Base-by-base conservation (phyloP, 2,113 vertebrate genomes). In the Cathartes aura region DNA sequence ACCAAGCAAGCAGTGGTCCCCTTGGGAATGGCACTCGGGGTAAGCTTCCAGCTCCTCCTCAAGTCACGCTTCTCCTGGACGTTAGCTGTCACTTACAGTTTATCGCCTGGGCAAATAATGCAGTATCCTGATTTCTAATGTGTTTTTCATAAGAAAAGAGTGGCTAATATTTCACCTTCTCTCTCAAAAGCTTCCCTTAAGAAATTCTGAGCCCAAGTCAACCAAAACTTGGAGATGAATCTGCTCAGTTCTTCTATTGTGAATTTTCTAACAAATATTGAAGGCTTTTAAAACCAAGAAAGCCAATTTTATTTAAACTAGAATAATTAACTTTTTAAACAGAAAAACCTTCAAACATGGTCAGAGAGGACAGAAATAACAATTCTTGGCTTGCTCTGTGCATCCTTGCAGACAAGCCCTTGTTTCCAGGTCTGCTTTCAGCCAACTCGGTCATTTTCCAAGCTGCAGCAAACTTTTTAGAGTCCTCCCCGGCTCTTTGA, bases 381-480 rank as follows among this genome's bases (percentile, higher is more conserved):
- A 83, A 66, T 53, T 82, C 15, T 50, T 6, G 3, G n/a, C 73
- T 85, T 79, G 32, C 12, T 18, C 32, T 45, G 7, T 62, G n/a
- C 42, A 72, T 58, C 5, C 0, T 26, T 71, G 70, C 55, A 79
- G 89, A 90, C 38, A 79, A 60, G 15, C 2, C 42, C 32, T 80
- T 87, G 15, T 70, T 91, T 91, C 45, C 64, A 89, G 42, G 17
- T 89, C 64, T 79, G n/a, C 47, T 71, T 85, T 90, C 47, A 87
- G 47, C 50, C n/a, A 82, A n/a, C 50, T 84, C 1, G 5, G 32
- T 84, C 68, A 81, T 58, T 58, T 93, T 87, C 50, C 73, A 84
- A 87, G 55, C 43, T 86, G 58, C n/a, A 79, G 38, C 6, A 82
- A 92, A 82, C n/a, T 53, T 59, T 63, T 50, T 7, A 67, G 92